Evolutionary conservation across 2,797 vertebrate species (phyloP).

Genomic region (Thalassophryne amazonica): DNA sequence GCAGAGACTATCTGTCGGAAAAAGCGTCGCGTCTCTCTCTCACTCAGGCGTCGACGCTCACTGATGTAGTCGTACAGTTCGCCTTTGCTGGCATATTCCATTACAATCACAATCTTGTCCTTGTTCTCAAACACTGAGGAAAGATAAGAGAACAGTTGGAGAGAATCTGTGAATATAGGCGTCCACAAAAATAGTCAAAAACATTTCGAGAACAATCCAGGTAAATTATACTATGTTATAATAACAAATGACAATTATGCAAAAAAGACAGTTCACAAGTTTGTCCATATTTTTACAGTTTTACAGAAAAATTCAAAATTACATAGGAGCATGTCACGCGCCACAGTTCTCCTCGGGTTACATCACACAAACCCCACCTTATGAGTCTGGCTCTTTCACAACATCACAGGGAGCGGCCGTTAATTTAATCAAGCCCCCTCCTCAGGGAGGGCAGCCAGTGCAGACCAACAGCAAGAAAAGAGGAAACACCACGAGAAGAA

Average conservation of each 20-base stretch:
- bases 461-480: slow-evolving; percentile 11
- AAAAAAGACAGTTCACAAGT: slow-evolving; percentile 2
- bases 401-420: slow-evolving; percentile 52
- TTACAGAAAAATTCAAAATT: slow-evolving; percentile 33
- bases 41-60: slow-evolving; percentile 89
- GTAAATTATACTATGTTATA: slow-evolving; percentile 10
- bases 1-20: slow-evolving; percentile 98
- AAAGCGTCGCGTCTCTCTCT: slow-evolving; percentile 95
- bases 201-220: slow-evolving; percentile 1
- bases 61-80: slow-evolving; percentile 99
- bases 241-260: slow-evolving; percentile 20
- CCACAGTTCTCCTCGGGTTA: slow-evolving; percentile 48
- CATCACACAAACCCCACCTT: slow-evolving; percentile 66
- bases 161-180: neutral
- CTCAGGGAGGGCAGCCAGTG: slow-evolving; percentile 22
- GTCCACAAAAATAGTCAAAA: slow-evolving; percentile 1
- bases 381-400: slow-evolving; percentile 43
- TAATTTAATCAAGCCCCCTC: slow-evolving; percentile 57
- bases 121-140: slow-evolving; percentile 96
- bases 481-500: neutral
- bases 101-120: slow-evolving; percentile 99
- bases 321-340: slow-evolving; percentile 33
- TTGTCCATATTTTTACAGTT: neutral
- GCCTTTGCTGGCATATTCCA: slow-evolving; percentile 98
- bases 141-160: slow-evolving; percentile 25